These are phyloP conservation scores for Sternotherus odoratus DNA, from an alignment of 2,797 vertebrate species.

Conservation along the genomic window DNA sequence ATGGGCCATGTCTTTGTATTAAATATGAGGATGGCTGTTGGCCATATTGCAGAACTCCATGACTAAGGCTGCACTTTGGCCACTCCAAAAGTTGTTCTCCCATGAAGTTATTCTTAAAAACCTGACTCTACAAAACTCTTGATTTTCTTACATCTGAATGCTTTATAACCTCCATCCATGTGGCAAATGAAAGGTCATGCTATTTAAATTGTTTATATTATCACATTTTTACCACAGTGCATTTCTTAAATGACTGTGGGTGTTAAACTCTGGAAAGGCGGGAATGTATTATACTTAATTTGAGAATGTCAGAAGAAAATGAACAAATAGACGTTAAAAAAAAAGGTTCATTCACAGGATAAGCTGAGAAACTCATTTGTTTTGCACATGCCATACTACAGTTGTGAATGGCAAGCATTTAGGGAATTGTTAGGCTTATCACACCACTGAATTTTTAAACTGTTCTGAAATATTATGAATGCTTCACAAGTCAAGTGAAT, in stretches of 20 bases:
- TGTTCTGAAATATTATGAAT: slow-evolving; percentile 2
- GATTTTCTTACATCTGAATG: rapidly evolving
- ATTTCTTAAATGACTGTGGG: not conserved
- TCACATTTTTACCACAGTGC: not conserved
- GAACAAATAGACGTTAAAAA: not conserved
- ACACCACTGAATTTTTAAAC: not conserved
- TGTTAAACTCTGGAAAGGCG: not conserved
- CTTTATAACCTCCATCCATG: not conserved
- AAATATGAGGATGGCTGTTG: not conserved
- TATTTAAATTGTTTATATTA: not conserved
- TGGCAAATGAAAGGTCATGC: not conserved
- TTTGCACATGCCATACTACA: not conserved
- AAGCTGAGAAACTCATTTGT: not conserved
- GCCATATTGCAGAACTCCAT: not conserved
- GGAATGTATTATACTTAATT: not conserved
- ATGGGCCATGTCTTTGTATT: not conserved
- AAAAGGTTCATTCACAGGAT: not conserved
- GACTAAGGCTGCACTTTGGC: not conserved
- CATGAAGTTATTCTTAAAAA: not conserved
- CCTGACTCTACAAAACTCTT: not conserved
- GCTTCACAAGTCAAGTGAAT: slow-evolving; percentile 4
- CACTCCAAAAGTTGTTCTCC: not conserved
- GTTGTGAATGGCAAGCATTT: not conserved
- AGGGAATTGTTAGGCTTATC: not conserved
- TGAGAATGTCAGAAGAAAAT: not conserved